These are phyloP conservation scores for Salticus scenicus DNA, from an alignment of 2,888 invertebrate genomes.

Conservation along the genomic window DNA sequence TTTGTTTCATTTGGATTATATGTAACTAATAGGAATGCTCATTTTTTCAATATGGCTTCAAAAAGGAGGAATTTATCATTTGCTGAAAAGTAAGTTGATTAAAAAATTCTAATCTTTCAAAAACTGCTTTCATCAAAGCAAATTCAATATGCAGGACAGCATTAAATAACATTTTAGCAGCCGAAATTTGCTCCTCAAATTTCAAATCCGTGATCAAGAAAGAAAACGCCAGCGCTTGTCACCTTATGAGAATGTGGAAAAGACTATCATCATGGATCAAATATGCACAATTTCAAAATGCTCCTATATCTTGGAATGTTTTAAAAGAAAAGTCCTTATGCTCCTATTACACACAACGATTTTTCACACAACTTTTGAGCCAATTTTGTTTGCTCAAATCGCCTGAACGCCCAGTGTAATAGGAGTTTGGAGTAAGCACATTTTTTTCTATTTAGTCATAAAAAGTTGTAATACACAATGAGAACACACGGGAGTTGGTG, in stretches of 20 bases:
- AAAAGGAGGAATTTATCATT: conserved; percentile 1
- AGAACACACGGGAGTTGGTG: too few species aligned
- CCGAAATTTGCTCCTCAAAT: conserved; percentile 8
- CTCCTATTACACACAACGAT: background rate
- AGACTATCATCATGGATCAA: conserved; percentile 14
- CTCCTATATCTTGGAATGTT: conserved; percentile 17
- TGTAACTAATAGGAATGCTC: too few species aligned
- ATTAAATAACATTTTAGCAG: conserved; percentile 17
- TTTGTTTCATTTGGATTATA: too few species aligned
- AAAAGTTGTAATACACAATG: too few species aligned
- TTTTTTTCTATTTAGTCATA: too few species aligned
- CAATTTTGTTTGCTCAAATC: too few species aligned
- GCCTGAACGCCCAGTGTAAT: too few species aligned
- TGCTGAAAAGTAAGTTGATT: background rate
- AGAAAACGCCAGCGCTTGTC: conserved; percentile 15
- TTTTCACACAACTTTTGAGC: too few species aligned
- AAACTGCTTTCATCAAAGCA: background rate
- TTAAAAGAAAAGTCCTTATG: background rate
- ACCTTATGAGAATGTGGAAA: conserved; percentile 10
- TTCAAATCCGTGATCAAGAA: conserved; percentile 1
- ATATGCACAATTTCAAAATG: conserved; percentile 30
- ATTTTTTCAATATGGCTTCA: background rate
- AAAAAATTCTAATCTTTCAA: background rate
- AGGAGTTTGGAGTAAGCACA: too few species aligned
- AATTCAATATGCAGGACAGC: conserved; percentile 1